phyloP scores from a whole-genome alignment of 1,140 invertebrate genomes.

The Temnothorax curvispinosus region DNA sequence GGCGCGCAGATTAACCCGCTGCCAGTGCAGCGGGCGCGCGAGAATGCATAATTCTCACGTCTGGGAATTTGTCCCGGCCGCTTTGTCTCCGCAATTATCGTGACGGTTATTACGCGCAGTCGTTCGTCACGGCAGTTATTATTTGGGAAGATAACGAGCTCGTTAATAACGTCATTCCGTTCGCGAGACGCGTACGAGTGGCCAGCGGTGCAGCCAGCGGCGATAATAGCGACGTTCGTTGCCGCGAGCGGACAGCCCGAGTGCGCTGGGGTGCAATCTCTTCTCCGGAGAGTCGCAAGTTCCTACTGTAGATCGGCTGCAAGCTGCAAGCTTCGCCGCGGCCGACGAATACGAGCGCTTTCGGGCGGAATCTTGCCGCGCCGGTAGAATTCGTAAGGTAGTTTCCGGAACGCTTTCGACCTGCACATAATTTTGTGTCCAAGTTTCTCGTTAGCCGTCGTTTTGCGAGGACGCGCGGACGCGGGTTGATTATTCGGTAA shows the following conservation, averaged over 20 bases:
- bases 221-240: conserved; percentile 17
- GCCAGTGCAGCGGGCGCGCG: not conserved
- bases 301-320: not conserved
- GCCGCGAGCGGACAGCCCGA: not conserved
- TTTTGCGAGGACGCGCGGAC: conserved; percentile 17
- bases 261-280: not conserved
- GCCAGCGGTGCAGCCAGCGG: not conserved
- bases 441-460: conserved; percentile 67
- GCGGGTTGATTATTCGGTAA: conserved; percentile 66
- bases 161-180: conserved; percentile 52
- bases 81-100: conserved; percentile 51
- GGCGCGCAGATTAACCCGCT: conserved; percentile 34
- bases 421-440: conserved; percentile 62
- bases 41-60: conserved; percentile 24
- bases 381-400: not conserved
- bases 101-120: conserved; percentile 50
- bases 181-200: not conserved
- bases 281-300: not conserved
- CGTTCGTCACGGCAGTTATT: conserved; percentile 48
- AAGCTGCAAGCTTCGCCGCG: conserved; percentile 21
- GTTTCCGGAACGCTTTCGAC: conserved; percentile 10
- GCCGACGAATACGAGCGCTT: conserved; percentile 24
- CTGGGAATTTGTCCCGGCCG: conserved; percentile 32
- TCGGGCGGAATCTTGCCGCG: conserved; percentile 11
- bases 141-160: conserved; percentile 58